Percentiles rank a stretch among this genome's conserved stretches.
These are phyloP conservation scores for Mnemiopsis leidyi DNA, from an alignment of 37 sponge, comb jelly and placozoan species.

Conservation along the genomic window DNA sequence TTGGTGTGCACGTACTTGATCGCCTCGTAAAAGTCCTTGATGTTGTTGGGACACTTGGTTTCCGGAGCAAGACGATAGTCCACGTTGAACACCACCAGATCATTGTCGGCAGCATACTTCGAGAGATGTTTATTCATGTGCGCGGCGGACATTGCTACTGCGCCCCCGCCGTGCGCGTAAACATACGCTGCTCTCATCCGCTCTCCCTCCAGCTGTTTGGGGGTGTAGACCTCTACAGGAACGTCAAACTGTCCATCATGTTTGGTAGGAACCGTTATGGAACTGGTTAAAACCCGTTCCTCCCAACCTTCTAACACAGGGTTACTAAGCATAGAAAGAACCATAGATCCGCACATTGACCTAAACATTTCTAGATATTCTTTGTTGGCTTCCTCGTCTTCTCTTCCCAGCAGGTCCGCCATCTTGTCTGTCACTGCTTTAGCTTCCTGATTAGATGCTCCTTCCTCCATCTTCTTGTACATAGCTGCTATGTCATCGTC, in stretches of 20 bases:
- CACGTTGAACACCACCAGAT: background rate
- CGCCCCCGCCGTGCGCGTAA: background rate
- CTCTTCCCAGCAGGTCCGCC: background rate
- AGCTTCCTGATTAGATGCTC: background rate
- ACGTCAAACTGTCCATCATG: background rate
- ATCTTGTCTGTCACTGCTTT: background rate
- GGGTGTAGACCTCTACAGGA: background rate
- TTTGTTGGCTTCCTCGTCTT: background rate
- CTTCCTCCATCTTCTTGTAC: background rate
- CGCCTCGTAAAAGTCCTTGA: conserved; percentile 1
- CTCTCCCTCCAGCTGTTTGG: background rate
- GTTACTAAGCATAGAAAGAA: background rate
- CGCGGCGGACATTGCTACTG: background rate
- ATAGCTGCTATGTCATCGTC: background rate
- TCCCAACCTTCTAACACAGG: background rate
- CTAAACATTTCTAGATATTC: background rate
- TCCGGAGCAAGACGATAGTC: background rate
- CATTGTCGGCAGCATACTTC: background rate
- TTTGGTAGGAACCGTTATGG: background rate
- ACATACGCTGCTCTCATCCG: background rate
- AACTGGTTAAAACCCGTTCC: background rate
- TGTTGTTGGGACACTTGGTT: conserved; percentile 1
- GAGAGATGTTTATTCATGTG: background rate
- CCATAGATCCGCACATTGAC: background rate
- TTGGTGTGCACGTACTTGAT: background rate